Evolutionary conservation across 2,797 vertebrate species (phyloP), one percentile per base, ranked within the genome.

Genomic region (Megalops cyprinoides): DNA sequence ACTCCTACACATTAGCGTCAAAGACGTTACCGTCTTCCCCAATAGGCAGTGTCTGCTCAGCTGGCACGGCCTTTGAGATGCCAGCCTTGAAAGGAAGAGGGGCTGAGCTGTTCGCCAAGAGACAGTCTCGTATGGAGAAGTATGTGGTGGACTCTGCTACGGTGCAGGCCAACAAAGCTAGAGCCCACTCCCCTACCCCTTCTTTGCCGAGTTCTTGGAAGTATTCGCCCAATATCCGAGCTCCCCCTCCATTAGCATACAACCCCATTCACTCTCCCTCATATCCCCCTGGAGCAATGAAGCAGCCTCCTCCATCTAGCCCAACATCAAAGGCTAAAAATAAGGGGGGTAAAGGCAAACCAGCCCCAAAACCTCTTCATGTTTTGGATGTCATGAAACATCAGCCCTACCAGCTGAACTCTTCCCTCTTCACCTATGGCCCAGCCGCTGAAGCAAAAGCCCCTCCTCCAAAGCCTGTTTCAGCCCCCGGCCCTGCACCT

Each of bases 81-180:
- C 97, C 96, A 3, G 93, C 92, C 0, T 94, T 99, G 90, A 95
- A 88, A 58, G 98, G 98, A 49, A 99, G 96, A 92, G 98, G 98
- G 87, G 98, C 98, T 14, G 96, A 99, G 88, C 94, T 99, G 85
- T 99, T 99, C 77, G 98, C 98, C 37, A 97, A 96, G 88, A 95
- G 98, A 91, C 98, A 97, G 88, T 98, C 97, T 23, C 96, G 98
- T 25, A 99, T 99, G 98, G 97, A 99, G 92, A 99, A 97, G 87
- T 99, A 95, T 4, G 94, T 99, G 80, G 98, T 99, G 37, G 98
- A 99, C 91, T 97, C 97, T 20, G 94, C 97, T 86, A 97, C 97
- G 0, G 98, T 99, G 82, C 95, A 97, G 89, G 96, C 97, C 82
- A 96, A 97, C 82, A 94, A 93, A 87, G 94, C 94, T 81, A 95